Percentiles rank a stretch among this genome's conserved stretches.
Conservation (phyloP, 2,888 invertebrate species). For the Elaeidobius kamerunicus region DNA sequence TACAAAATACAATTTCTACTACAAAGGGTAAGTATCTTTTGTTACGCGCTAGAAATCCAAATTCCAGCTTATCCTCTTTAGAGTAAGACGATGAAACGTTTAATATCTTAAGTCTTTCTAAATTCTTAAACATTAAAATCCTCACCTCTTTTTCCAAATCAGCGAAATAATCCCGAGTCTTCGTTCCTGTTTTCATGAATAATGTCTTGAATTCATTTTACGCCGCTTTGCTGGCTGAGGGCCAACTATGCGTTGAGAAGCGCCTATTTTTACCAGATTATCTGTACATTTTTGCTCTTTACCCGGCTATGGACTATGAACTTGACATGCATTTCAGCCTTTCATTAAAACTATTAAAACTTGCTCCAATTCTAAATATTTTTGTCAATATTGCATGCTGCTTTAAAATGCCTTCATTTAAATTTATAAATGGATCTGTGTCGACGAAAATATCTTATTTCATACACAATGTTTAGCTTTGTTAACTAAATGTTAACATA, state of each 20-base stretch:
- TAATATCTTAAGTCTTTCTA: background rate
- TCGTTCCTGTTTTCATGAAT: constrained; percentile 12
- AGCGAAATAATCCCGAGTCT: constrained; percentile 1
- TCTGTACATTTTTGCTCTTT: constrained; percentile 14
- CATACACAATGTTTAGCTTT: no score
- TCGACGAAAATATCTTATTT: background rate
- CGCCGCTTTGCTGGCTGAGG: constrained; percentile 5
- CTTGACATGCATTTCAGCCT: constrained; percentile 20
- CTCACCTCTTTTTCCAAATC: background rate
- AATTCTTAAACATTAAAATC: constrained; percentile 1
- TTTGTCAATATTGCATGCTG: constrained; percentile 7
- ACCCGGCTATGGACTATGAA: constrained; percentile 11
- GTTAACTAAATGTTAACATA: no score
- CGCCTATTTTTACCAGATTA: constrained; percentile 11
- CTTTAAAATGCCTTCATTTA: background rate
- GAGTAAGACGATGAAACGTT: background rate
- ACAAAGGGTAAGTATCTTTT: background rate
- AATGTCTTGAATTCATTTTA: constrained; percentile 11
- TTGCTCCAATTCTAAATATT: constrained; percentile 5
- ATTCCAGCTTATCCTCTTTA: background rate
- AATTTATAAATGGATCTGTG: background rate
- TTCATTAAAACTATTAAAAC: constrained; percentile 4
- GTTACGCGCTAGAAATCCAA: background rate
- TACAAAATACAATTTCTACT: no score
- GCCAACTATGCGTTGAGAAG: constrained; percentile 17